These are phyloP conservation scores for Platysternon megacephalum DNA, from an alignment of 2,113 vertebrate species.

Conservation along the genomic window DNA sequence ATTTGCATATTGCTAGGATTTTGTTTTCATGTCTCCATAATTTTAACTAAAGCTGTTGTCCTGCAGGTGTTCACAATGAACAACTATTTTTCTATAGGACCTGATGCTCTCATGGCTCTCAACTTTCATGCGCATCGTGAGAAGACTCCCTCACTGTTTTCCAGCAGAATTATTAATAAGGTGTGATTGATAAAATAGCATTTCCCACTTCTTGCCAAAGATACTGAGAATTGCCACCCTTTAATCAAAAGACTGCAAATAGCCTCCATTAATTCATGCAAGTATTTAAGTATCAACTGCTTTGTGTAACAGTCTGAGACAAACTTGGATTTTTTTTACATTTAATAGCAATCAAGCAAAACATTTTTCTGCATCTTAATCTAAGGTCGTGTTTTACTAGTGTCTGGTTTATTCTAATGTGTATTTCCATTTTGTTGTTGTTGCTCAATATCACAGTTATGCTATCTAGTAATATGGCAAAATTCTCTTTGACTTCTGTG, in stretches of 20 bases:
- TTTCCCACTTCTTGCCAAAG: constrained; percentile 55
- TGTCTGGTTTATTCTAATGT: not conserved
- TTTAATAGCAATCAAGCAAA: not conserved
- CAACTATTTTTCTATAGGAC: constrained; percentile 98
- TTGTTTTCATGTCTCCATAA: not conserved
- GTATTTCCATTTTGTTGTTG: not conserved
- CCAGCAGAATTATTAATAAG: constrained; percentile 98
- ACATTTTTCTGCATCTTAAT: not conserved
- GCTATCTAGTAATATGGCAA: not conserved
- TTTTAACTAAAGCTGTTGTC: constrained; percentile 16
- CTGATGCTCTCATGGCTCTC: constrained; percentile 98
- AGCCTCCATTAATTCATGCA: not conserved
- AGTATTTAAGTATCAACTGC: not conserved
- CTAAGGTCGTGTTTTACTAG: not conserved
- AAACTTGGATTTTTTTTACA: not conserved
- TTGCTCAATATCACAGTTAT: not conserved
- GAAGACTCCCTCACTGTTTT: constrained; percentile 96
- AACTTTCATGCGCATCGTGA: constrained; percentile 96
- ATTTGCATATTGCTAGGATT: not conserved
- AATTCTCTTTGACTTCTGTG: not conserved
- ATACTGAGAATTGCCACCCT: constrained; percentile 43
- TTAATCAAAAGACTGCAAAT: not conserved
- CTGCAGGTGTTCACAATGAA: constrained; percentile 92
- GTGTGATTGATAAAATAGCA: constrained; percentile 76
- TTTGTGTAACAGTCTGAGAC: not conserved